Conservation (phyloP, 2,888 invertebrate species). For the Globia sparganii region DNA sequence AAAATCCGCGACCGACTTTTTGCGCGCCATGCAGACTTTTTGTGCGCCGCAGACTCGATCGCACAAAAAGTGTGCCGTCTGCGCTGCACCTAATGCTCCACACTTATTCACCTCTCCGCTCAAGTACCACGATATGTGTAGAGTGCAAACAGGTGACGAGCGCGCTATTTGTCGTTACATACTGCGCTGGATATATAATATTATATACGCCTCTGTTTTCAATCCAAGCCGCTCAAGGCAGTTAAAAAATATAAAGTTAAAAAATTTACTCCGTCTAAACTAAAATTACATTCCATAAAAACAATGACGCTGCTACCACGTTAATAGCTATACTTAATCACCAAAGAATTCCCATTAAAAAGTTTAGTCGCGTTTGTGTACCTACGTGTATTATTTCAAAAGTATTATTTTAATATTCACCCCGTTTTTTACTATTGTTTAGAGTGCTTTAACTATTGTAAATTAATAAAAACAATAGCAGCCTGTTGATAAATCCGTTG, state of each 20-base stretch:
- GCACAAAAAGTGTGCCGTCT: too few relatives aligned
- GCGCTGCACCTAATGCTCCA: too few relatives aligned
- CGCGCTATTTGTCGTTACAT: conserved; percentile 10
- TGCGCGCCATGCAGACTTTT: too few relatives aligned
- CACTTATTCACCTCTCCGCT: conserved; percentile 2
- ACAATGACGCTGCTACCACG: conserved; percentile 18
- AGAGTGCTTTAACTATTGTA: background rate
- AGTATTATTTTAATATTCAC: conserved; percentile 5
- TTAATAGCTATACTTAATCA: conserved; percentile 55
- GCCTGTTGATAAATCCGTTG: background rate
- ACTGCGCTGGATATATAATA: background rate
- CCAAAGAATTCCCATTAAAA: conserved; percentile 37
- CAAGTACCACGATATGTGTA: conserved; percentile 6
- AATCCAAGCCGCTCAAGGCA: background rate
- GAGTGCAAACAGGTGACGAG: conserved; percentile 14
- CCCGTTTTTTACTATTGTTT: background rate
- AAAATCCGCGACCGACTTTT: too few relatives aligned
- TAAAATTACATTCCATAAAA: conserved; percentile 20
- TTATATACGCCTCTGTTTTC: background rate
- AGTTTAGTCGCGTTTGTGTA: conserved; percentile 21
- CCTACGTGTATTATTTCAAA: conserved; percentile 13
- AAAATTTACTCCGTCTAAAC: background rate
- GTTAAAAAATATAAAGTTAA: background rate
- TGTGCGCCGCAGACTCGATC: too few relatives aligned
- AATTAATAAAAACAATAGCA: conserved; percentile 2